A percentile compares a stretch with the other conserved stretches of the same genome.
Evolutionary conservation across 2,888 invertebrate species (phyloP).

Genomic region (Abrostola triplasia): DNA sequence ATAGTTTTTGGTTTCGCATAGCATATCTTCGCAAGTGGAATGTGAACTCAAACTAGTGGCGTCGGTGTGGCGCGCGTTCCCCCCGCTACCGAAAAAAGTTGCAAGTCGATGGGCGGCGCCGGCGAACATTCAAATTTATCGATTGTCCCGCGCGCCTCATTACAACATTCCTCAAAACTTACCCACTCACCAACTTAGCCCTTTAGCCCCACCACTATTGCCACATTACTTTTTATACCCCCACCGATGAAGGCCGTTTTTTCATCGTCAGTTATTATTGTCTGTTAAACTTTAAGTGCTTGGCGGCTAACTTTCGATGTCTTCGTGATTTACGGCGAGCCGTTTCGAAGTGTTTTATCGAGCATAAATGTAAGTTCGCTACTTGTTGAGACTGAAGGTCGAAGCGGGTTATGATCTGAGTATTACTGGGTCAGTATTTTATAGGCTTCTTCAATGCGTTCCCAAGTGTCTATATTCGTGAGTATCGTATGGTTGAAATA

Average conservation of each 20-base stretch:
- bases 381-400: slow-evolving; percentile 87
- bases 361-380: slow-evolving; percentile 86
- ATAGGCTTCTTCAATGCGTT: slow-evolving; percentile 61
- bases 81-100: slow-evolving; percentile 86
- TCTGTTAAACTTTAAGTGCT: slow-evolving; percentile 88
- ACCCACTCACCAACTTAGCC: slow-evolving; percentile 85
- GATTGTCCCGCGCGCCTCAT: slow-evolving; percentile 86
- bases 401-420: slow-evolving; percentile 66
- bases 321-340: slow-evolving; percentile 85
- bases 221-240: slow-evolving; percentile 86
- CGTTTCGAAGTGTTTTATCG: slow-evolving; percentile 87
- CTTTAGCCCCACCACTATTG: slow-evolving; percentile 80
- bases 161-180: slow-evolving; percentile 87
- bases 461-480: slow-evolving; percentile 54
- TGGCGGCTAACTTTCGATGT: slow-evolving; percentile 86
- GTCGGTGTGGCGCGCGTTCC: slow-evolving; percentile 81
- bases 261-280: slow-evolving; percentile 86
- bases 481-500: slow-evolving; percentile 60
- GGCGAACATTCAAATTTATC: slow-evolving; percentile 88
- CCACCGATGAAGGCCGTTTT: slow-evolving; percentile 77
- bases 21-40: slow-evolving; percentile 48
- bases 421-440: slow-evolving; percentile 80
- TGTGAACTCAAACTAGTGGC: slow-evolving; percentile 67
- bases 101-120: slow-evolving; percentile 87
- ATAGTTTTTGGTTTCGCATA: slow-evolving; percentile 21